Base-by-base conservation (phyloP, 2,888 invertebrate species). In the Fissipunctia ypsillon region DNA sequence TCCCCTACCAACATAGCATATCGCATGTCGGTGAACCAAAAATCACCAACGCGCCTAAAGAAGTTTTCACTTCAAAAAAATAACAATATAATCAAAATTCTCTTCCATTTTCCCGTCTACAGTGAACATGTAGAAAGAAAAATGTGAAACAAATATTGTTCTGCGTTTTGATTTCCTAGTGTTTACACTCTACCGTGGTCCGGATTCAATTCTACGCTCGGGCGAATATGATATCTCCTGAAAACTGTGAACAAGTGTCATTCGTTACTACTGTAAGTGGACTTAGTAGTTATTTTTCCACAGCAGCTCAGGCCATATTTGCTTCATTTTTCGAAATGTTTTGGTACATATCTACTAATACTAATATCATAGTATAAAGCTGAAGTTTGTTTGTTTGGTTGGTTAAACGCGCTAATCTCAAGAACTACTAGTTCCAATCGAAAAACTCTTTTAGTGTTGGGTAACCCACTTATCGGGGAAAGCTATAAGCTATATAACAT, bases 141-240 rank as follows among this genome's bases (percentile, higher is more conserved):
- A 75, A 41, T 14, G 1, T 41, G 19, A 57, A 63, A 63, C 61
- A 81, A 81, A 54, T 43, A 16, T 25, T 41, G 76, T 41, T 67
- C 63, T 28, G 14, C 19, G 48, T 59, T 66, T 60, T 71, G 66
- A 80, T 83, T 64, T 67, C 38, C 65, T 83, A 69, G 41, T 83
- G 50, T 78, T 78, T 73, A 60, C 63, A 38, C 31, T 57, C 4
- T 22, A 28, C 59, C 35, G 76, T 38, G 41, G 48, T 50, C n/a
- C 16, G 45, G 52, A 66, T 76, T 69, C 45, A 63, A 66, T 63
- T 69, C 22, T 67, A 54, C 41, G 71, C 45, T 56, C 28, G 59
- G 16, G 3, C 25, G 28, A 70, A 82, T 59, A 60, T 64, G 28
- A 63, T 60, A 41, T 50, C 25, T 71, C 35, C 14, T 70, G 59